Conservation (phyloP, 2,888 invertebrate species). For the Drosophila robusta region DNA sequence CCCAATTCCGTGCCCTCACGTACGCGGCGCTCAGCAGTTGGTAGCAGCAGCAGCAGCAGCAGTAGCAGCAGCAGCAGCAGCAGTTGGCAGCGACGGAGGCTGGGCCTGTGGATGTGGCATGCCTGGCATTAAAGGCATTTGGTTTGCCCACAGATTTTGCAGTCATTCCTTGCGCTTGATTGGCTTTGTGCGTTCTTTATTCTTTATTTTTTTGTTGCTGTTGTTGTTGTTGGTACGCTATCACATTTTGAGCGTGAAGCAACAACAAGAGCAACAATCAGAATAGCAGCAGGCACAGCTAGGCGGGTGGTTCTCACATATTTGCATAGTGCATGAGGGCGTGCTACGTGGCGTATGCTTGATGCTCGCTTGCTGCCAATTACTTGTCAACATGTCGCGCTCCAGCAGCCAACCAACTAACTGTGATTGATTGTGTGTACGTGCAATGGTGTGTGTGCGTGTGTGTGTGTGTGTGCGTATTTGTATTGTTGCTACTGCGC, state of each 20-base stretch:
- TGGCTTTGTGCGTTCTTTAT: conserved; percentile 57
- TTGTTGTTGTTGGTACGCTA: conserved; percentile 2
- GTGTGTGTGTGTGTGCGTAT: conserved; percentile 7
- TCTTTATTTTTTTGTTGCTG: too few relatives aligned
- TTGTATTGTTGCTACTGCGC: conserved; percentile 12
- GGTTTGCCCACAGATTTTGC: conserved; percentile 67
- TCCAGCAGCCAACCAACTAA: conserved; percentile 47
- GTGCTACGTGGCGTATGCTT: conserved; percentile 49
- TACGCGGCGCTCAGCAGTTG: conserved; percentile 66
- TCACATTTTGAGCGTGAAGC: conserved; percentile 30
- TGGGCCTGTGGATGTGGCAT: conserved; percentile 26
- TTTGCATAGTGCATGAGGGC: conserved; percentile 55
- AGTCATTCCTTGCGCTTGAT: conserved; percentile 73
- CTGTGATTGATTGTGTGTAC: conserved; percentile 67
- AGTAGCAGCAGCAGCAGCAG: conserved; percentile 8
- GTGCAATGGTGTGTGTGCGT: conserved; percentile 9
- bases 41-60: conserved; percentile 7
- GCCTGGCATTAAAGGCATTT: conserved; percentile 72
- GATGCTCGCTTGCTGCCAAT: conserved; percentile 55
- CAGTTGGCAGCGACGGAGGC: conserved; percentile 3
- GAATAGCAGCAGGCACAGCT: neutral
- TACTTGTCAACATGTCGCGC: conserved; percentile 67
- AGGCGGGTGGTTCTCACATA: conserved; percentile 24
- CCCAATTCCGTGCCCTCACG: conserved; percentile 71
- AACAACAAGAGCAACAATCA: conserved; percentile 3